A percentile compares a stretch with the other conserved stretches of the same genome.
Evolutionary conservation across 2,888 invertebrate genomes (phyloP).

Genomic region (Scelioninae gen. 1): DNA sequence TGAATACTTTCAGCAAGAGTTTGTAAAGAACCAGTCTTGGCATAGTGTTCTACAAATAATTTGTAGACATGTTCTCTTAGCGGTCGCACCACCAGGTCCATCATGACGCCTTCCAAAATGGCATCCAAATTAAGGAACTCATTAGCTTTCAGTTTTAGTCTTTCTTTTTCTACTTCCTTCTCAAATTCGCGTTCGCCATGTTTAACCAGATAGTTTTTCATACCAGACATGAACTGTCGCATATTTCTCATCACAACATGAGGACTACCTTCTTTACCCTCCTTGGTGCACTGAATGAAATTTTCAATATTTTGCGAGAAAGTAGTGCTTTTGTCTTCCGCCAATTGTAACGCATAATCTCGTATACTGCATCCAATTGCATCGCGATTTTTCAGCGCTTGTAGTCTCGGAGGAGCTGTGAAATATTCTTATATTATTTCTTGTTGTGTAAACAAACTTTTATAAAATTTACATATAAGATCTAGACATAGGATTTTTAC

Average conservation of each 20-base stretch:
- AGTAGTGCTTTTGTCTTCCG: conserved; percentile 93
- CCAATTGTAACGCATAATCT: conserved; percentile 91
- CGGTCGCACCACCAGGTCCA: conserved; percentile 94
- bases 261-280: conserved; percentile 94
- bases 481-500: no score
- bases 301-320: conserved; percentile 97
- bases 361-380: conserved; percentile 89
- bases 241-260: conserved; percentile 95
- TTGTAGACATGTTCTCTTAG: conserved; percentile 93
- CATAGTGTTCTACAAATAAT: conserved; percentile 95
- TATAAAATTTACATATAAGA: no score
- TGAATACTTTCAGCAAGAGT: conserved; percentile 90
- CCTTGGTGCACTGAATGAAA: conserved; percentile 96
- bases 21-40: conserved; percentile 89
- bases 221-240: conserved; percentile 98
- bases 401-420: conserved; percentile 91
- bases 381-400: conserved; percentile 87
- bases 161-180: conserved; percentile 94
- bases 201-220: conserved; percentile 98
- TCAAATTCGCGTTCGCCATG: conserved; percentile 97
- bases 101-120: conserved; percentile 97
- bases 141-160: conserved; percentile 92
- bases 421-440: no score
- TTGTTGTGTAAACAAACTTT: no score
- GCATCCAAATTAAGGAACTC: conserved; percentile 98